phyloP scores from a whole-genome alignment of 2,797 vertebrate species.

The Gallinago nigripennis region DNA sequence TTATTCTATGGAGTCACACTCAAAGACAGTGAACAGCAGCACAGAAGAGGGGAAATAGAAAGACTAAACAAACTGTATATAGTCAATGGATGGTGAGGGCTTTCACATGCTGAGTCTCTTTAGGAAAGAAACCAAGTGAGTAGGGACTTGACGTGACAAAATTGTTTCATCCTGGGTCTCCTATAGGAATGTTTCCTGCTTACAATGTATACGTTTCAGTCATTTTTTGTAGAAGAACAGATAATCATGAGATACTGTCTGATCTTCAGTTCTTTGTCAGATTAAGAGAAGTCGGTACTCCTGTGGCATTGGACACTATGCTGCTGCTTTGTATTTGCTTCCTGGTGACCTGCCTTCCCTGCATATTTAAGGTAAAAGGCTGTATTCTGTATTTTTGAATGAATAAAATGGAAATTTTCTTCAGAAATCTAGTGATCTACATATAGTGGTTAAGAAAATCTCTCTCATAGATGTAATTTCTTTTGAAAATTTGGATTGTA shows the following conservation, averaged over 20 bases:
- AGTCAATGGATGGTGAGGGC: neutral
- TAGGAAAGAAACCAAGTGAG: neutral
- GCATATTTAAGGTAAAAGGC: neutral
- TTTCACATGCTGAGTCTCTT: neutral
- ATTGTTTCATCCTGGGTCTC: neutral
- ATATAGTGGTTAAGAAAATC: neutral
- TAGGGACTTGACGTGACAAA: neutral
- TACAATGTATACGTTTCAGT: neutral
- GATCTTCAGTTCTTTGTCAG: constrained; percentile 8
- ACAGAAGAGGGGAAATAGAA: neutral
- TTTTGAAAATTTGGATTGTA: neutral
- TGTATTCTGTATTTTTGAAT: neutral
- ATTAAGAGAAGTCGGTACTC: neutral
- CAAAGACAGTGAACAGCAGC: neutral
- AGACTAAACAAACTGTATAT: neutral
- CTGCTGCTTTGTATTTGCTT: neutral
- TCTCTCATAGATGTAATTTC: neutral
- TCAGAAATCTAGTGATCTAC: neutral
- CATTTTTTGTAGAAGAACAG: neutral
- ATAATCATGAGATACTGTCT: neutral
- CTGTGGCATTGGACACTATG: neutral
- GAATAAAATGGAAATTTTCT: neutral
- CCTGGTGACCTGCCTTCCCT: neutral
- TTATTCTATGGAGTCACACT: neutral
- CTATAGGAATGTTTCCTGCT: neutral